Evolutionary conservation across 2,888 invertebrate species (phyloP).

Genomic region (Cremastinae sp.): DNA sequence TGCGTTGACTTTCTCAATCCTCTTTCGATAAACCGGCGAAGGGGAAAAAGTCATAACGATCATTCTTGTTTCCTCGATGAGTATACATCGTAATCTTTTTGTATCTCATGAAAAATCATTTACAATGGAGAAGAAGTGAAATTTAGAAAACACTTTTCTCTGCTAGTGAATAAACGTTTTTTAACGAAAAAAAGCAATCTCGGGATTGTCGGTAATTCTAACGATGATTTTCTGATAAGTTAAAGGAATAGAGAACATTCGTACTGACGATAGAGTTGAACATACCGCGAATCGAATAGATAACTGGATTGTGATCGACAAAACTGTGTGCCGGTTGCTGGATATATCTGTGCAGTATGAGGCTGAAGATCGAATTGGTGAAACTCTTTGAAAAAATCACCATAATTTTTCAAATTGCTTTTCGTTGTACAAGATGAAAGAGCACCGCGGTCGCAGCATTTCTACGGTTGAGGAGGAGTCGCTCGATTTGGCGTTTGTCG

Average conservation of each 20-base stretch:
- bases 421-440: constrained; percentile 79
- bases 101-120: too few species aligned
- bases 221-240: background rate
- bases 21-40: background rate
- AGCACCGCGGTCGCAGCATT: constrained; percentile 51
- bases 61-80: too few species aligned
- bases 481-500: constrained; percentile 55
- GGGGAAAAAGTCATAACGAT: too few species aligned
- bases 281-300: constrained; percentile 24
- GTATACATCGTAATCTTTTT: too few species aligned
- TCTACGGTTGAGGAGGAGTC: constrained; percentile 28
- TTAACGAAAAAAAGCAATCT: background rate
- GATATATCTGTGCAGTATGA: constrained; percentile 6
- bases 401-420: constrained; percentile 79
- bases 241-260: constrained; percentile 1
- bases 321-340: constrained; percentile 16
- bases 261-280: constrained; percentile 19
- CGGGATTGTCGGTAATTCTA: background rate
- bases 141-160: too few species aligned
- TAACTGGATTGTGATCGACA: constrained; percentile 47
- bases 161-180: too few species aligned
- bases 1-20: background rate
- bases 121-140: too few species aligned
- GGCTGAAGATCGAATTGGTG: constrained; percentile 59
- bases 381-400: constrained; percentile 73